phyloP scores from a whole-genome alignment of 2,888 invertebrate species.

The Lasius fuliginosus region DNA sequence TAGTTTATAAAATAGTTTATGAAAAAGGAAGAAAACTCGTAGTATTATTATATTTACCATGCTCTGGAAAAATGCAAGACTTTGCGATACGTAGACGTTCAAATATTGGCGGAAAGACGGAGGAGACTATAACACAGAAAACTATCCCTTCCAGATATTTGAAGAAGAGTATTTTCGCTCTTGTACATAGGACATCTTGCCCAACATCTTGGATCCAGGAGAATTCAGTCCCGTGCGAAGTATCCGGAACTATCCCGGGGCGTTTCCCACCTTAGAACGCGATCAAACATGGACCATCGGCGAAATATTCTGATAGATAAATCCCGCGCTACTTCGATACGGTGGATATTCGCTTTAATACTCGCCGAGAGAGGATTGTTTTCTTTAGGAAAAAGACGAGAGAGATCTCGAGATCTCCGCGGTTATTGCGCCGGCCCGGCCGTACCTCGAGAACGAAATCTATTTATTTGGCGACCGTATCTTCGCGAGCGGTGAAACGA shows the following conservation, averaged over 20 bases:
- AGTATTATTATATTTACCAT: neutral
- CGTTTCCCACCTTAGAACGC: conserved; percentile 43
- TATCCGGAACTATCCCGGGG: conserved; percentile 44
- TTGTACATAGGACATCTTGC: conserved; percentile 32
- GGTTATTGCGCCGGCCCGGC: conserved; percentile 29
- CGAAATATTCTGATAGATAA: conserved; percentile 38
- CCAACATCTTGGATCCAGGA: conserved; percentile 34
- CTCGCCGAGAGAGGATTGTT: conserved; percentile 28
- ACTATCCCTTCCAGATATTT: conserved; percentile 47
- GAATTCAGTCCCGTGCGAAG: conserved; percentile 30
- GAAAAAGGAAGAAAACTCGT: neutral
- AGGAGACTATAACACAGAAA: neutral
- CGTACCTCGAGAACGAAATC: conserved; percentile 19
- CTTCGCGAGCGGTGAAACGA: conserved; percentile 41
- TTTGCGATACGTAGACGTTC: neutral
- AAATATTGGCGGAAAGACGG: conserved; percentile 30
- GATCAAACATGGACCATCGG: conserved; percentile 48
- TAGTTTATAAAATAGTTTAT: neutral
- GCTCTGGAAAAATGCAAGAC: neutral
- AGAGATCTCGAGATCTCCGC: conserved; percentile 25
- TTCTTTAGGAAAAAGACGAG: conserved; percentile 35
- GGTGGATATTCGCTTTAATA: conserved; percentile 52
- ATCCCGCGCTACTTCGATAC: conserved; percentile 28
- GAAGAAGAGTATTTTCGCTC: conserved; percentile 21
- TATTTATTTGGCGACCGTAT: conserved; percentile 48